These are phyloP conservation scores for Acrossocheilus fasciatus DNA, from an alignment of 2,797 vertebrate species.

Conservation along the genomic window DNA sequence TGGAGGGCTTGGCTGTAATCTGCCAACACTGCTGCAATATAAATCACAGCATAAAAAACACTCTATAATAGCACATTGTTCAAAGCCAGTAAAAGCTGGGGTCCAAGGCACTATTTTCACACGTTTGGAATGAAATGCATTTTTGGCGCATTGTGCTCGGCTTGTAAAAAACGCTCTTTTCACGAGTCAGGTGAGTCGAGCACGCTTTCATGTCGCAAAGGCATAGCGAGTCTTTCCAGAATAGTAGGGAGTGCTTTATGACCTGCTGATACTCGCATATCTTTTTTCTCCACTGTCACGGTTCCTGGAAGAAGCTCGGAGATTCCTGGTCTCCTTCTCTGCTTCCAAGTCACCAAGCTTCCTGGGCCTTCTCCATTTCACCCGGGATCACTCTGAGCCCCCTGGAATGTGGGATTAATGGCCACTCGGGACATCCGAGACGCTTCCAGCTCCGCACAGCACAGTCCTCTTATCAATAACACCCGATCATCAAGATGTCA, in stretches of 20 bases:
- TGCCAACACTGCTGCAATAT: conserved; percentile 76
- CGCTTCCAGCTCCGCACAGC: neutral
- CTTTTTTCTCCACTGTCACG: conserved; percentile 46
- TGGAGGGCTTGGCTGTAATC: conserved; percentile 66
- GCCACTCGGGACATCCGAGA: conserved; percentile 25
- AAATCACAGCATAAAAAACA: conserved; percentile 72
- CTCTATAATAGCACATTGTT: conserved; percentile 82
- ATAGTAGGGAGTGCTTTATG: conserved; percentile 63
- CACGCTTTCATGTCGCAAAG: conserved; percentile 36
- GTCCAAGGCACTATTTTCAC: conserved; percentile 71
- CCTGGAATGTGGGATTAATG: conserved; percentile 53
- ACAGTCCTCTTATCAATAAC: conserved; percentile 36
- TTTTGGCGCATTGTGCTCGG: conserved; percentile 68
- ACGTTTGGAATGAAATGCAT: conserved; percentile 72
- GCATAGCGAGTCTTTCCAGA: neutral
- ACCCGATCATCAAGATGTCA: neutral
- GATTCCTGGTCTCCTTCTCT: conserved; percentile 51
- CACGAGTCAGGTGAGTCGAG: conserved; percentile 76
- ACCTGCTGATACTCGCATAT: conserved; percentile 25
- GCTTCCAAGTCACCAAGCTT: conserved; percentile 53
- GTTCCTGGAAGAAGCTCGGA: conserved; percentile 71
- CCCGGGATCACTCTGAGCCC: conserved; percentile 32
- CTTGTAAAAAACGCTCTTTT: conserved; percentile 75
- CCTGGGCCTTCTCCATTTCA: conserved; percentile 42
- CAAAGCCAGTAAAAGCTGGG: conserved; percentile 72